Base-by-base conservation (phyloP, 1,140 invertebrate genomes). In the Nephotettix cincticeps region DNA sequence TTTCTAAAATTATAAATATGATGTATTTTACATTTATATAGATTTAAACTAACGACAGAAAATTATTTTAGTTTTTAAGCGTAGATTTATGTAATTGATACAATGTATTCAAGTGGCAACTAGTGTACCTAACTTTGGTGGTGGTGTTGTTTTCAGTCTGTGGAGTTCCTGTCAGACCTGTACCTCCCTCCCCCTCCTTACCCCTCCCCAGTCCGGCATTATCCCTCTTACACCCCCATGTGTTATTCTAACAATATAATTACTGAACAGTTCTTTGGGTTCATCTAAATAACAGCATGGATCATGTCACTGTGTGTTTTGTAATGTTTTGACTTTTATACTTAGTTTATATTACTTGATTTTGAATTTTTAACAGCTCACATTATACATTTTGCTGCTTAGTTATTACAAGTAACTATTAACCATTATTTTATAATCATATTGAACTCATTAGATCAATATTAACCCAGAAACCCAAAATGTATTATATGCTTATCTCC, bases 81-180 rank as follows among this genome's bases (percentile, higher is more conserved):
- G n/a, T n/a, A n/a, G n/a, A n/a, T n/a, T n/a, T n/a, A n/a, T n/a
- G n/a, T n/a, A n/a, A n/a, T n/a, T n/a, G n/a, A n/a, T n/a, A n/a
- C n/a, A n/a, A n/a, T n/a, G n/a, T n/a, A n/a, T n/a, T n/a, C n/a
- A n/a, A n/a, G n/a, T n/a, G n/a, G n/a, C n/a, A n/a, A n/a, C n/a
- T n/a, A n/a, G n/a, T n/a, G n/a, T n/a, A n/a, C 40, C 56, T 71
- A 63, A 51, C 40, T 27, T 51, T 54, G 27, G 73, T 70, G 69
- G 40, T 70, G 71, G 28, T 73, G 28, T 76, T 63, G 73, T 75
- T 72, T 79, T 77, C 87, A 89, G 88, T 87, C 86, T 79, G 85
- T 88, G 83, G 89, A 90, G 84, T 86, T 90, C 85, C 86, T 89
- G 83, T 90, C 89, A 82, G 89, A 90, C 82, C 85, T 90, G 79